Evolutionary conservation across 2,888 invertebrate genomes (phyloP).

Genomic region (Scaptomyza cyrtandrae): DNA sequence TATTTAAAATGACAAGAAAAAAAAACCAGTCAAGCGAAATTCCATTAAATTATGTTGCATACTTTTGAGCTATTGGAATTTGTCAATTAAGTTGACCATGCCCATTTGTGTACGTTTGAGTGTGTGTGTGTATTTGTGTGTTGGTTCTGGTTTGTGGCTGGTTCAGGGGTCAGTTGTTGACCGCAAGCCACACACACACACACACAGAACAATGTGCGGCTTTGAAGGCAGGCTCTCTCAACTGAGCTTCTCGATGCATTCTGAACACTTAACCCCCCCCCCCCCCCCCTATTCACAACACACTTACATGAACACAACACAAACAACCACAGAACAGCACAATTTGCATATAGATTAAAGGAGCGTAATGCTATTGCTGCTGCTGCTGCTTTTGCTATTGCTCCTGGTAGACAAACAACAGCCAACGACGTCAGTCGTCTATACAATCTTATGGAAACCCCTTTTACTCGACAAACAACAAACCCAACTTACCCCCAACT

Average conservation of each 20-base stretch:
- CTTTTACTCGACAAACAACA: not conserved
- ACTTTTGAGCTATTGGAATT: conserved; percentile 9
- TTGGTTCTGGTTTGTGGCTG: conserved; percentile 6
- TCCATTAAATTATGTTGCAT: conserved; percentile 7
- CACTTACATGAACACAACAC: not conserved
- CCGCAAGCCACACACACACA: not conserved
- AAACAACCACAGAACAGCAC: conserved; percentile 16
- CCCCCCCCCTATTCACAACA: not conserved
- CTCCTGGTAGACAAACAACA: conserved; percentile 51
- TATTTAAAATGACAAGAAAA: too few relatives aligned
- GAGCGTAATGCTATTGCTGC: conserved; percentile 32
- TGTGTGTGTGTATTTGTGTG: conserved; percentile 4
- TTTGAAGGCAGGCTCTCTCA: conserved; percentile 27
- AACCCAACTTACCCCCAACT: not conserved
- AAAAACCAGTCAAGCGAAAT: not conserved
- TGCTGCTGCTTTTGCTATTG: conserved; percentile 35
- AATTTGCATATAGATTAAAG: conserved; percentile 68
- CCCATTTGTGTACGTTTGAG: not conserved
- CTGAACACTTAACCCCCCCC: conserved; percentile 15
- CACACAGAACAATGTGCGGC: conserved; percentile 39
- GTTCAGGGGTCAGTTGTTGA: conserved; percentile 24
- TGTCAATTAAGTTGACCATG: not conserved
- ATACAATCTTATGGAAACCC: conserved; percentile 43
- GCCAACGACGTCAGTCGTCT: conserved; percentile 30
- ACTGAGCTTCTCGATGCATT: conserved; percentile 30